Evolutionary conservation across 92 coral and sea anemone species (phyloP).

Genomic region (Parazoanthus swiftii): DNA sequence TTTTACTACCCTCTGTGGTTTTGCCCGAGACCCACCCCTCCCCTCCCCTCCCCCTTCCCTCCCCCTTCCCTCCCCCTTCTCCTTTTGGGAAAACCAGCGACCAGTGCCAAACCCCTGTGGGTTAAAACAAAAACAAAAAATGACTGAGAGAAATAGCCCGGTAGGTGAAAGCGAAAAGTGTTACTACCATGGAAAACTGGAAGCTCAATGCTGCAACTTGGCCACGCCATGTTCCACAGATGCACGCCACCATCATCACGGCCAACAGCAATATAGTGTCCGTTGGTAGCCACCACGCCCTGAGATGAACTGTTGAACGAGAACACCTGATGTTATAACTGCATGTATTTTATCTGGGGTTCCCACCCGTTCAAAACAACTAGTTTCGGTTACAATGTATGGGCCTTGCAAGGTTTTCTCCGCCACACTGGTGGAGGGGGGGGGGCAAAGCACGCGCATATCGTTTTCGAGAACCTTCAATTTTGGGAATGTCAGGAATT

Average conservation of each 20-base stretch:
- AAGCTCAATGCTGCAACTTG: slow-evolving; percentile 20
- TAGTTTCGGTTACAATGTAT: neutral
- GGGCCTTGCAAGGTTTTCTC: too few species aligned
- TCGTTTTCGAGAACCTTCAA: too few species aligned
- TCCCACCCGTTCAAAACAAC: neutral
- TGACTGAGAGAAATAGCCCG: too few species aligned
- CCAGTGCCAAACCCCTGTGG: neutral
- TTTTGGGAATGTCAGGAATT: too few species aligned
- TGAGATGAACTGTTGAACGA: slow-evolving; percentile 9
- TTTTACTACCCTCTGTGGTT: too few species aligned
- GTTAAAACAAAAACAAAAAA: neutral
- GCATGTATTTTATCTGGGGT: neutral
- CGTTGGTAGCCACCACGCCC: slow-evolving; percentile 17
- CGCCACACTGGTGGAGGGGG: too few species aligned
- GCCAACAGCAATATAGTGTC: slow-evolving; percentile 29
- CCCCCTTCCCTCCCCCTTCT: too few species aligned
- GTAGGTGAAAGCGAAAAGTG: neutral
- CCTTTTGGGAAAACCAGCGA: neutral
- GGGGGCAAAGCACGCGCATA: too few species aligned
- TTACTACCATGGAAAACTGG: slow-evolving; percentile 33
- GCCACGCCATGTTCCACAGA: slow-evolving; percentile 24
- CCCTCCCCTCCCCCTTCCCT: too few species aligned
- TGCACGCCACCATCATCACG: slow-evolving; percentile 7
- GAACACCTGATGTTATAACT: neutral
- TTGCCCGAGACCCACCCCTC: too few species aligned